Conservation (phyloP, 2,888 invertebrate species). For the Atrina japonica region DNA sequence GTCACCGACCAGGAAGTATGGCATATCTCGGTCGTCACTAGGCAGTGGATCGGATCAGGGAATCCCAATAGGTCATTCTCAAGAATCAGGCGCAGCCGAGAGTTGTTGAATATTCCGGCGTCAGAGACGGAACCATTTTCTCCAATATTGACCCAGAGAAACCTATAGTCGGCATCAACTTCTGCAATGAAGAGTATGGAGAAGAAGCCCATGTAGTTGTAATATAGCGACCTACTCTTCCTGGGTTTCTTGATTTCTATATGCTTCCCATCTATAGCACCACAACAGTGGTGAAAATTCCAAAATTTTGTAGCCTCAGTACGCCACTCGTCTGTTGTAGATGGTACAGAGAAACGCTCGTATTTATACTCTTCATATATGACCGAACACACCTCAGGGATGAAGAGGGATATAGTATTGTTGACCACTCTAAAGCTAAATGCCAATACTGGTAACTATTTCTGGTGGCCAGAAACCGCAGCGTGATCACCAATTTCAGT, state of each 20-base stretch:
- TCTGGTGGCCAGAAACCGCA: neutral
- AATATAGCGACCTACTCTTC: conserved; percentile 62
- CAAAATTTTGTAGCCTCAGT: conserved; percentile 33
- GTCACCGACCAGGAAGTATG: conserved; percentile 34
- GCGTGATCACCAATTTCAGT: conserved; percentile 4
- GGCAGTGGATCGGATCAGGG: conserved; percentile 28
- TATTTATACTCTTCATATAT: conserved; percentile 55
- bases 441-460: neutral
- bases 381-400: conserved; percentile 67
- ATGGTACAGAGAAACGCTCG: conserved; percentile 26
- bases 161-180: conserved; percentile 77
- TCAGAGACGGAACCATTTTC: conserved; percentile 2
- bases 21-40: conserved; percentile 23
- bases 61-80: conserved; percentile 12
- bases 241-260: conserved; percentile 63
- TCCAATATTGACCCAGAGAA: conserved; percentile 3
- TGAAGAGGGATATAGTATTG: conserved; percentile 60
- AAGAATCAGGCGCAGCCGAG: conserved; percentile 3
- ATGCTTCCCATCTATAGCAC: conserved; percentile 66
- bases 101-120: conserved; percentile 11
- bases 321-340: conserved; percentile 35
- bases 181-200: conserved; percentile 76
- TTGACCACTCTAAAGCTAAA: no score
- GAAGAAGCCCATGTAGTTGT: conserved; percentile 71
- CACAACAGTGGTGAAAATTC: conserved; percentile 76